Evolutionary conservation across 2,113 vertebrate species (phyloP).

Genomic region (Pelvicachromis taeniatus): DNA sequence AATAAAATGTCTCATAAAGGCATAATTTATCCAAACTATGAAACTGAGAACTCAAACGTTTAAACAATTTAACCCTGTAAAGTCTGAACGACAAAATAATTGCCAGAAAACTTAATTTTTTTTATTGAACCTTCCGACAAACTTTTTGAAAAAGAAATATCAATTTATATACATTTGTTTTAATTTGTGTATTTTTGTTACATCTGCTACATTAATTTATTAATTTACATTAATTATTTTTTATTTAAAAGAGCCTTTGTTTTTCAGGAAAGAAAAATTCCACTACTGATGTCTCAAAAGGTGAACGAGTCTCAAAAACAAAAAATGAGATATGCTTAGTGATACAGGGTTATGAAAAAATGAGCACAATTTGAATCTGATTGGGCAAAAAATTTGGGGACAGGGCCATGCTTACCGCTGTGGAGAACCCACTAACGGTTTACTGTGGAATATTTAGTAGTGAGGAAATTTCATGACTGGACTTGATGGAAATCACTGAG

Average conservation of each 20-base stretch:
- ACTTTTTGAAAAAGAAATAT: background rate
- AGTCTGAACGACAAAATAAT: background rate
- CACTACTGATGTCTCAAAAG: background rate
- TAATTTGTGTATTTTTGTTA: background rate
- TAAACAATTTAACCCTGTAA: background rate
- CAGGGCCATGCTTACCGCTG: background rate
- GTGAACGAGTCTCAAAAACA: too few species aligned
- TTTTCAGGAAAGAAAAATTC: background rate
- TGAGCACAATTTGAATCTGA: background rate
- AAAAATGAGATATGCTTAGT: background rate
- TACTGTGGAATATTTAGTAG: background rate
- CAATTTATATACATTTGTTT: background rate
- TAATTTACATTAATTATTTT: background rate
- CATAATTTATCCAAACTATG: background rate
- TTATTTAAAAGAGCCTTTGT: too few species aligned
- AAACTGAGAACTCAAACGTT: background rate
- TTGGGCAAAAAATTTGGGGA: too few species aligned
- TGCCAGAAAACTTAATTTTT: background rate
- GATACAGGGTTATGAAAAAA: background rate
- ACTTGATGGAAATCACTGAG: background rate
- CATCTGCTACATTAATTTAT: background rate
- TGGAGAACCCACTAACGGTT: background rate
- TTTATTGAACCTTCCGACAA: background rate
- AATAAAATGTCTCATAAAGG: background rate
- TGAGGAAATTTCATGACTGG: background rate